Conservation (phyloP, 1,140 invertebrate species). For the Heliothis virescens region DNA sequence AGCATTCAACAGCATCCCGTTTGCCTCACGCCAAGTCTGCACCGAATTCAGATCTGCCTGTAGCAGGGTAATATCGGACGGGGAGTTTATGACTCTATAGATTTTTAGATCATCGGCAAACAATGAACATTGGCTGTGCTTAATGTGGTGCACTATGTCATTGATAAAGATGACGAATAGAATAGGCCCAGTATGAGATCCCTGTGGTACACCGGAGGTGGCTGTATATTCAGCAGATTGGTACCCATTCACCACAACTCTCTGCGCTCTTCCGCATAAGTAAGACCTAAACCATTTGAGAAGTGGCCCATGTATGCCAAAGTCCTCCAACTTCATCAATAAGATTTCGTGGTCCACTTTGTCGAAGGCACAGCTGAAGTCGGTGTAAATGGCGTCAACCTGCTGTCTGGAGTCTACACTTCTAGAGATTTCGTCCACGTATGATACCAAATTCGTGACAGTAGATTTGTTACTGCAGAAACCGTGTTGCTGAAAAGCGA, state of each 20-base stretch:
- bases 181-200: constrained; percentile 20
- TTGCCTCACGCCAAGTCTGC: not conserved
- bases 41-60: not conserved
- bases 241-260: not conserved
- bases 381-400: constrained; percentile 50
- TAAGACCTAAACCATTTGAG: not conserved
- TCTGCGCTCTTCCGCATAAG: not conserved
- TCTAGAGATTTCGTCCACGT: constrained; percentile 31
- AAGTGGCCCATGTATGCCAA: constrained; percentile 28
- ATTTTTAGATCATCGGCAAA: constrained; percentile 42
- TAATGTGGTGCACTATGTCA: constrained; percentile 27
- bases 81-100: constrained; percentile 3
- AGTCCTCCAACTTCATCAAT: constrained; percentile 38
- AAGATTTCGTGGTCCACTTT: constrained; percentile 52
- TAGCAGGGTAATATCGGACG: not conserved
- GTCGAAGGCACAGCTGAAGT: constrained; percentile 55
- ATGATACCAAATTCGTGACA: constrained; percentile 45
- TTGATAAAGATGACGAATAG: constrained; percentile 4
- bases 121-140: constrained; percentile 16
- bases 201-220: constrained; percentile 39
- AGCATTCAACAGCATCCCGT: not conserved
- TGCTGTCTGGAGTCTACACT: constrained; percentile 31
- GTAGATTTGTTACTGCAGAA: constrained; percentile 48
- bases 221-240: not conserved
- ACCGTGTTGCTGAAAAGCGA: constrained; percentile 50